Conservation (phyloP, 2,797 vertebrate genomes). For the Ptychadena robeensis region DNA sequence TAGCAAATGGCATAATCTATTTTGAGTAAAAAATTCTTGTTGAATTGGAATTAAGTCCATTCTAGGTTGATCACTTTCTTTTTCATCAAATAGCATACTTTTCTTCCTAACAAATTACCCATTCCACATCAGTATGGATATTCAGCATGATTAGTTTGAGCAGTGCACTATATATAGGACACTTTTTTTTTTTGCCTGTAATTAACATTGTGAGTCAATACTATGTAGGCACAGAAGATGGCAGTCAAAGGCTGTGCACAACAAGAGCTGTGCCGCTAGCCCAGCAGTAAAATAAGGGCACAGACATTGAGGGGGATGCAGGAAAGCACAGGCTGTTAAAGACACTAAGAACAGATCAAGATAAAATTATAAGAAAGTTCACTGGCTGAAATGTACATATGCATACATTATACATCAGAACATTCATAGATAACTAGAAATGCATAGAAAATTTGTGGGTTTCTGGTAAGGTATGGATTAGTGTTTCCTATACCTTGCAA, state of each 20-base stretch:
- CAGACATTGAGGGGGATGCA: constrained; percentile 8
- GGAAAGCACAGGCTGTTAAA: neutral
- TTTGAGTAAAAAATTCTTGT: no score
- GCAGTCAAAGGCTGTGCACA: neutral
- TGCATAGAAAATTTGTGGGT: neutral
- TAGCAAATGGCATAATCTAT: no score
- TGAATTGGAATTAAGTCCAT: no score
- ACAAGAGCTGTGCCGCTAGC: neutral
- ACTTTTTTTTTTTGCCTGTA: no score
- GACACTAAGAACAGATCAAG: neutral
- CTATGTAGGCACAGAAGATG: constrained; percentile 16
- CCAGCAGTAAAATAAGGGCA: neutral
- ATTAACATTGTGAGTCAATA: neutral
- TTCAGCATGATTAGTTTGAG: no score
- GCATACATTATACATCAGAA: neutral
- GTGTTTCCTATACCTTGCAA: no score
- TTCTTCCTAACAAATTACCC: no score
- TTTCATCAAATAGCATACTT: no score
- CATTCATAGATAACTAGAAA: neutral
- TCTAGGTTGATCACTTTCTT: no score
- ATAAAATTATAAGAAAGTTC: neutral
- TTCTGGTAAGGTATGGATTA: no score
- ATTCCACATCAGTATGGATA: no score
- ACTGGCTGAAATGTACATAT: neutral
- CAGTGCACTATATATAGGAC: no score